Conservation (phyloP, 2,797 vertebrate genomes). For the Trematomus bernacchii region DNA sequence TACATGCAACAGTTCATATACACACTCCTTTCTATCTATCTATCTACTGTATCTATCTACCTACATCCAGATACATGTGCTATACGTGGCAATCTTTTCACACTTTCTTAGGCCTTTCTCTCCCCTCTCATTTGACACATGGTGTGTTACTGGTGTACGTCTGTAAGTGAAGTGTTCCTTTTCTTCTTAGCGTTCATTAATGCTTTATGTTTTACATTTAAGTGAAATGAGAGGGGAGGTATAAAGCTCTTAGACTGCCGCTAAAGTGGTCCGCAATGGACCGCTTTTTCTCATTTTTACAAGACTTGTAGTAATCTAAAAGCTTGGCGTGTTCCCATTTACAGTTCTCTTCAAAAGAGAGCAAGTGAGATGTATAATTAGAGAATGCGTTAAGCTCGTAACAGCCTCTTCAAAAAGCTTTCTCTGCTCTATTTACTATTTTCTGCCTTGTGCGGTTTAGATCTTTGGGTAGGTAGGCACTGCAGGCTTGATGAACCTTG, state of each 20-base stretch:
- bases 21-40: conserved; percentile 40
- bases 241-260: conserved; percentile 51
- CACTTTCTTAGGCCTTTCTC: conserved; percentile 69
- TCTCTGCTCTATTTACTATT: conserved; percentile 82
- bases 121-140: conserved; percentile 81
- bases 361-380: conserved; percentile 86
- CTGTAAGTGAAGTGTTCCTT: conserved; percentile 80
- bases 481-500: conserved; percentile 60
- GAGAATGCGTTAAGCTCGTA: conserved; percentile 80
- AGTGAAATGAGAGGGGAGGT: conserved; percentile 82
- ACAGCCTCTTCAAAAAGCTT: conserved; percentile 83
- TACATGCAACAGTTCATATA: conserved; percentile 59
- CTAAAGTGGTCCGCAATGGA: conserved; percentile 58
- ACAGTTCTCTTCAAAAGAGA: conserved; percentile 83
- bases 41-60: conserved; percentile 5
- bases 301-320: conserved; percentile 79
- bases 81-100: conserved; percentile 63
- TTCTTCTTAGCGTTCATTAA: conserved; percentile 80
- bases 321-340: conserved; percentile 80
- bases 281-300: conserved; percentile 75
- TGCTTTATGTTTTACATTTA: conserved; percentile 75
- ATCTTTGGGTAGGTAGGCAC: conserved; percentile 65
- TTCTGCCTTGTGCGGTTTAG: conserved; percentile 76
- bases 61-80: conserved; percentile 20
- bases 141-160: conserved; percentile 56